These are phyloP conservation scores for Calameuta idolon DNA, from an alignment of 2,888 invertebrate species.

Conservation along the genomic window DNA sequence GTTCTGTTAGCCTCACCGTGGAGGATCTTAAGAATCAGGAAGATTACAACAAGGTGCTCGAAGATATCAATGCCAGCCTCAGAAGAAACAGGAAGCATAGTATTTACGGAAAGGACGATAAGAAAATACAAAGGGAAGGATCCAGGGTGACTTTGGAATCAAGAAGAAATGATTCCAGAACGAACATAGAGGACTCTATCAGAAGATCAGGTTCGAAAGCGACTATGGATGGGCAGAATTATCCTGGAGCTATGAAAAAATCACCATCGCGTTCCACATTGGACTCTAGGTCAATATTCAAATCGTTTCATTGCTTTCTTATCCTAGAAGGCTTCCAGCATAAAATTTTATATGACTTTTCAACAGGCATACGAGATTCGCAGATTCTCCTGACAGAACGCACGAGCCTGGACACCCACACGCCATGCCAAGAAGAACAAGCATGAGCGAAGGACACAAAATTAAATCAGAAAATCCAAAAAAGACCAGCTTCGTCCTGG, in stretches of 20 bases:
- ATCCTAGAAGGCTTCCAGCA: background rate
- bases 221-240: constrained; percentile 34
- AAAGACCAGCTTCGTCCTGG: constrained; percentile 43
- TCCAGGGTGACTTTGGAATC: constrained; percentile 46
- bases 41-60: constrained; percentile 50
- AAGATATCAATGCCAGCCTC: constrained; percentile 50
- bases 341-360: background rate
- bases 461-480: constrained; percentile 33
- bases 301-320: background rate
- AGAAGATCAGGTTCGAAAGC: constrained; percentile 39
- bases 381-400: constrained; percentile 39
- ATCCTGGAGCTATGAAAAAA: constrained; percentile 37
- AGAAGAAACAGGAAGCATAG: constrained; percentile 40
- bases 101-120: constrained; percentile 39
- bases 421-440: constrained; percentile 37
- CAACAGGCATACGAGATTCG: constrained; percentile 45
- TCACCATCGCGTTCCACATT: constrained; percentile 49
- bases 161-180: constrained; percentile 41
- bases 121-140: constrained; percentile 40
- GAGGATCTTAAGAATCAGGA: constrained; percentile 45
- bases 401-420: constrained; percentile 32
- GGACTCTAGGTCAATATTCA: constrained; percentile 45
- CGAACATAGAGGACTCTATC: constrained; percentile 33
- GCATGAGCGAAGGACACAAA: constrained; percentile 40
- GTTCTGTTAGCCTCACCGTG: constrained; percentile 13